phyloP scores from a whole-genome alignment of 2,888 invertebrate species.

The Leptinotarsa peninsularis region DNA sequence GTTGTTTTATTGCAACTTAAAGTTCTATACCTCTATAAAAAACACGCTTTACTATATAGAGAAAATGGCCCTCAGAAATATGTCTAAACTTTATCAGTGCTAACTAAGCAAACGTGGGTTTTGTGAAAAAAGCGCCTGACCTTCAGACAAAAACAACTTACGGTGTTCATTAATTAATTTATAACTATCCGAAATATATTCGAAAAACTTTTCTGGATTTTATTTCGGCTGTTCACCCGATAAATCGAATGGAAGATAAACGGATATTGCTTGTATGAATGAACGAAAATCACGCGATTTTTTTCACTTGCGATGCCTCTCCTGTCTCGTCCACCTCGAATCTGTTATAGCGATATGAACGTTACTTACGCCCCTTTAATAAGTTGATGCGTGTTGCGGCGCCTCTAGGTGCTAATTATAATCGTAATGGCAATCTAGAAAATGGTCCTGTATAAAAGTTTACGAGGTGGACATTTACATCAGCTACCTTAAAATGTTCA shows the following conservation, averaged over 20 bases:
- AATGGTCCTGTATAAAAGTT: background rate
- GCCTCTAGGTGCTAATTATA: background rate
- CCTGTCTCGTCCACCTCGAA: background rate
- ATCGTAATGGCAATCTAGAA: background rate
- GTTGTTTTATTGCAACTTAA: too few relatives aligned
- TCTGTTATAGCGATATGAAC: background rate
- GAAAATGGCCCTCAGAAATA: too few relatives aligned
- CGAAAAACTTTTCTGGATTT: too few relatives aligned
- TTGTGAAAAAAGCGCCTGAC: too few relatives aligned
- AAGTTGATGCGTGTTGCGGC: conserved; percentile 1
- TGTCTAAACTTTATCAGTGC: too few relatives aligned
- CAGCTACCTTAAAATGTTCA: too few relatives aligned
- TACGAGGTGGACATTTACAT: background rate
- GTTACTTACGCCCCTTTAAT: background rate
- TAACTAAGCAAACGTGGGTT: too few relatives aligned
- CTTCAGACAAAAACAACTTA: too few relatives aligned
- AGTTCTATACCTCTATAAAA: too few relatives aligned
- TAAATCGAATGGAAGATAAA: background rate
- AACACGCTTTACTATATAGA: too few relatives aligned
- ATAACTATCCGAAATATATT: too few relatives aligned
- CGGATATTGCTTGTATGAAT: background rate
- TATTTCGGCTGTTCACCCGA: background rate
- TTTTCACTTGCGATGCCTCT: background rate
- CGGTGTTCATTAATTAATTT: too few relatives aligned
- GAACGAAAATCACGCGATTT: background rate